Evolutionary conservation across 2,797 vertebrate genomes (phyloP).

Genomic region (Characodon lateralis): DNA sequence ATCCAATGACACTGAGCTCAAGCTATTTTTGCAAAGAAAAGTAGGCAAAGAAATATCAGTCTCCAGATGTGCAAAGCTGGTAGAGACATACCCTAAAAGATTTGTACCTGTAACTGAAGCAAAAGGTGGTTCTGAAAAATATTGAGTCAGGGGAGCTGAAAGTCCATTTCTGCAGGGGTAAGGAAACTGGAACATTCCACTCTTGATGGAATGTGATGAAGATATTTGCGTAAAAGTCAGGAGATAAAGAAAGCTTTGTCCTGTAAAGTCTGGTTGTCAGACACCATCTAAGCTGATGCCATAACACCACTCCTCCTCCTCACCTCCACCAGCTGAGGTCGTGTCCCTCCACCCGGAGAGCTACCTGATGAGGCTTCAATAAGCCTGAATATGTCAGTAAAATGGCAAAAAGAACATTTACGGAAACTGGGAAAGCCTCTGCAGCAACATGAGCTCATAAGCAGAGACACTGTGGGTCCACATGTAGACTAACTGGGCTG

Average conservation of each 20-base stretch:
- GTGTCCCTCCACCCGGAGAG: conserved; percentile 5
- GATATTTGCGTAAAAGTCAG: conserved; percentile 3
- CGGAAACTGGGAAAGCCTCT: conserved; percentile 15
- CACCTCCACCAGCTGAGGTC: neutral
- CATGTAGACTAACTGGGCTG: neutral
- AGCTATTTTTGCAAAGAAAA: too few species aligned
- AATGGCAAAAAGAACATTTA: conserved; percentile 8
- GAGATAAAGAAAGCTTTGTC: conserved; percentile 29
- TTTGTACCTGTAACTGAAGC: too few species aligned
- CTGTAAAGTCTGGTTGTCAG: conserved; percentile 29
- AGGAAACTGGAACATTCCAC: conserved; percentile 1
- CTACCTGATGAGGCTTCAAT: conserved; percentile 53
- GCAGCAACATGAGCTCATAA: conserved; percentile 3
- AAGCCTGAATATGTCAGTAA: conserved; percentile 17
- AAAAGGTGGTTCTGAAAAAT: too few species aligned
- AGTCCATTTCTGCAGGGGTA: neutral
- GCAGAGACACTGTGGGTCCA: neutral
- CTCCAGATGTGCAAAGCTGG: too few species aligned
- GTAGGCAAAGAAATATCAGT: too few species aligned
- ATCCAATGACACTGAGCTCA: too few species aligned
- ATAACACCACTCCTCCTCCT: conserved; percentile 16
- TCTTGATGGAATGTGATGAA: conserved; percentile 23
- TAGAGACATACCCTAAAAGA: too few species aligned
- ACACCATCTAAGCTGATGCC: conserved; percentile 23
- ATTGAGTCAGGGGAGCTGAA: neutral